Evolutionary conservation across 2,797 vertebrate species (phyloP), one percentile per base, ranked within the genome.

Genomic region (Crenichthys baileyi): DNA sequence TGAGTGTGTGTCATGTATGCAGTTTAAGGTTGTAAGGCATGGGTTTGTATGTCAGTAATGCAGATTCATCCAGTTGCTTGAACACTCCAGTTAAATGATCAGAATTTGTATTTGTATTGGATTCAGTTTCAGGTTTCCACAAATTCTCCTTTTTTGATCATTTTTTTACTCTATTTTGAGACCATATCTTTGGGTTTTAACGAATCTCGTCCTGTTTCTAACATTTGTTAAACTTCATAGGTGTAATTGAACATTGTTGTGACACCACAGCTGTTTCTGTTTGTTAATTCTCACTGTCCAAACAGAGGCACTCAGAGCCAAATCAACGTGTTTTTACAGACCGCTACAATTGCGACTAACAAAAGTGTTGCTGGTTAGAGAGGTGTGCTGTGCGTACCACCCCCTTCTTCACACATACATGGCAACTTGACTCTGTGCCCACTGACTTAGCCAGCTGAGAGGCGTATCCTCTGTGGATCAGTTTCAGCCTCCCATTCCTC

Each of bases 351-450:
- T 63, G 60, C 26, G 6, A 12, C 11, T 63, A 12, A 31, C 41
- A 50, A 26, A 61, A 31, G 58, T 63, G 73, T 50, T 4, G 44
- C 22, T 29, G n/a, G 44, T 50, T 48, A 50, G 26, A 36, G 44
- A 46, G 53, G 53, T 58, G 72, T 41, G 72, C 71, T n/a, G 39
- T 24, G 0, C 24, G 36, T 41, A 12, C 29, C 36, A 61, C 58
- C 73, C 46, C 73, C 29, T 75, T 31, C 26, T 63, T 63, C 56
- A 75, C 72, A 73, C 72, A 5, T 60, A 60, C 36, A 58, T 46
- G 72, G 31, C 51, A 73, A 56, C 46, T 60, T 41, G 56, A 44
- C 55, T 73, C 39, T 73, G 15, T 58, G 56, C 39, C 72, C 60
- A n/a, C 39, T 15, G 67, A 48, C 5, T 0, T 73, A 44, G 53